Conservation (phyloP, 1,140 invertebrate genomes). For the Lordiphosa stackelbergi region DNA sequence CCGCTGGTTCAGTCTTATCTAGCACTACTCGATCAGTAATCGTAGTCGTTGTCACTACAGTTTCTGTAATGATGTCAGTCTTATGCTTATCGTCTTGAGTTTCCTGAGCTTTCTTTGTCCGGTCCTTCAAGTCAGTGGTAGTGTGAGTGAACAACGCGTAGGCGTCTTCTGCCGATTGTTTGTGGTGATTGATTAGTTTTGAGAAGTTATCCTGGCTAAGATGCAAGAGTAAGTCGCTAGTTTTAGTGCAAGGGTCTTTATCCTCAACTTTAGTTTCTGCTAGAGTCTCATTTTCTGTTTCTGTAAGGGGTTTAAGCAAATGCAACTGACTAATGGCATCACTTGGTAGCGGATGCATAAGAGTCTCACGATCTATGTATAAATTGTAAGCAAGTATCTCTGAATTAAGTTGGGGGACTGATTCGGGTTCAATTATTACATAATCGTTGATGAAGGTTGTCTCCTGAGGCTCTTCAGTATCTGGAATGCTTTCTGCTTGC, state of each 20-base stretch:
- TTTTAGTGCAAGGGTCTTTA: conserved; percentile 8
- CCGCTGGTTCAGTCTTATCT: conserved; percentile 70
- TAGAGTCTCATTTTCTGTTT: conserved; percentile 6
- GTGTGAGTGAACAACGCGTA: conserved; percentile 34
- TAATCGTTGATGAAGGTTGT: conserved; percentile 46
- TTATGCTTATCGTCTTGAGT: conserved; percentile 66
- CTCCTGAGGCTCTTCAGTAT: conserved; percentile 8
- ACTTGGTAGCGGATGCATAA: conserved; percentile 35
- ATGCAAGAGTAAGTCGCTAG: conserved; percentile 43
- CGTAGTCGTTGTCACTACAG: conserved; percentile 69
- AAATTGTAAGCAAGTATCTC: conserved; percentile 60
- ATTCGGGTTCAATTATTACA: conserved; percentile 71
- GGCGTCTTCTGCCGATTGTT: conserved; percentile 25
- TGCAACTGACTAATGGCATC: conserved; percentile 40
- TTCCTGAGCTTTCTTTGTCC: conserved; percentile 55
- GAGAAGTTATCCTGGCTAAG: conserved; percentile 59
- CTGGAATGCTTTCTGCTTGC: conserved; percentile 4
- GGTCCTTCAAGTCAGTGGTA: conserved; percentile 33
- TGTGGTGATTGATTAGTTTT: conserved; percentile 42
- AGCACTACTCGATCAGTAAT: conserved; percentile 61
- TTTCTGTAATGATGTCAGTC: conserved; percentile 72
- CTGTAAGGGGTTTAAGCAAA: conserved; percentile 27
- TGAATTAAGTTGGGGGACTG: conserved; percentile 50
- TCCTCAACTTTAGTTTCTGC: conserved; percentile 3
- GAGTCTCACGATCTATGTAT: conserved; percentile 41